These are phyloP conservation scores for Zygothrica quintamaculata DNA, from an alignment of 2,888 invertebrate genomes.

Conservation along the genomic window DNA sequence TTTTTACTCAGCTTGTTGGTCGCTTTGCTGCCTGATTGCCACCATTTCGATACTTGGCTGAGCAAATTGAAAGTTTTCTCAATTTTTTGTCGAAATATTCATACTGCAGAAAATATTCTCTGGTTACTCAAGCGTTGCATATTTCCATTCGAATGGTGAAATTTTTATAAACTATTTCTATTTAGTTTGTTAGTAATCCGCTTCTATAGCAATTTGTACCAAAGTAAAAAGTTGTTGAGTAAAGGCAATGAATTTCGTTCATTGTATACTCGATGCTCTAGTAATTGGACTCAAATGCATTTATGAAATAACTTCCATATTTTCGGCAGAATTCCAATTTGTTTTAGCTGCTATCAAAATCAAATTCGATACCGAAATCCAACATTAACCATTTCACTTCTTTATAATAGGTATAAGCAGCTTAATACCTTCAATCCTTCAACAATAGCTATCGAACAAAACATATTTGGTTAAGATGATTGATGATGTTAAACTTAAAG, in stretches of 20 bases:
- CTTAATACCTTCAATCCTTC: conserved; percentile 4
- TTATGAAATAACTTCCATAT: conserved; percentile 7
- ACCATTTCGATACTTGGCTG: conserved; percentile 60
- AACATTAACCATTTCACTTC: conserved; percentile 3
- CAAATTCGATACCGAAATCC: conserved; percentile 6
- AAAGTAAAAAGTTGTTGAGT: conserved; percentile 63
- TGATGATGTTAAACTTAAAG: conserved; percentile 5
- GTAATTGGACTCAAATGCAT: conserved; percentile 48
- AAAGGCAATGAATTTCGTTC: conserved; percentile 46
- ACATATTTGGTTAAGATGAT: conserved; percentile 1
- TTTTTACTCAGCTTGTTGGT: conserved; percentile 35
- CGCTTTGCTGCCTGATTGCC: conserved; percentile 48
- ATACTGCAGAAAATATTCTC: conserved; percentile 34
- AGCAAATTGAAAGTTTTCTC: conserved; percentile 68
- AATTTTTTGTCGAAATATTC: conserved; percentile 39
- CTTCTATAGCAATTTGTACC: conserved; percentile 48
- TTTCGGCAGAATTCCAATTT: not conserved
- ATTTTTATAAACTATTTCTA: conserved; percentile 53
- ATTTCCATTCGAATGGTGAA: conserved; percentile 40
- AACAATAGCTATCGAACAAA: not conserved
- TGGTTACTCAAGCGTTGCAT: conserved; percentile 44
- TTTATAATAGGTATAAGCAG: conserved; percentile 4
- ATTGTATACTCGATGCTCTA: conserved; percentile 30
- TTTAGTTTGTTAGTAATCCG: conserved; percentile 34
- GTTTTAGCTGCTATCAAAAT: not conserved